Percentiles rank a stretch among this genome's conserved stretches.
phyloP scores from a whole-genome alignment of 2,888 invertebrate genomes.

The Leucania comma region DNA sequence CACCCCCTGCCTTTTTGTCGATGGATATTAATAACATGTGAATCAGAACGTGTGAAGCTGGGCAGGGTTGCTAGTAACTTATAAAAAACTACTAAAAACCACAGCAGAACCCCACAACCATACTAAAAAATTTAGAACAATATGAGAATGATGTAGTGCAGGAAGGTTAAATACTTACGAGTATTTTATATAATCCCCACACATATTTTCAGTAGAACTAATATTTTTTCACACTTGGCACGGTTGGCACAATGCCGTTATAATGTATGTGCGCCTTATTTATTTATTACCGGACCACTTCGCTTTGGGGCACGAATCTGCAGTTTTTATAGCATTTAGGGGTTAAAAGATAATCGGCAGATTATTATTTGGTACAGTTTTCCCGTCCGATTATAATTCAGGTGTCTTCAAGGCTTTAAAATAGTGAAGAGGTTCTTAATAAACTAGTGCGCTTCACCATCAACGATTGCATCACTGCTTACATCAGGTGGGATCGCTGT shows the following conservation, averaged over 20 bases:
- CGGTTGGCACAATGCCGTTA: slow-evolving; percentile 40
- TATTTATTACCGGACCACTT: slow-evolving; percentile 49
- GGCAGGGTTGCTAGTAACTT: no score
- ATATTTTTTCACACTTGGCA: slow-evolving; percentile 51
- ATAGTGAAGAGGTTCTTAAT: no score
- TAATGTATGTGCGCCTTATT: slow-evolving; percentile 48
- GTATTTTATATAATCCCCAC: slow-evolving; percentile 51
- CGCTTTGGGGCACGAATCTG: slow-evolving; percentile 33
- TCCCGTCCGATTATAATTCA: no score
- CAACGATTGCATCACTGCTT: no score
- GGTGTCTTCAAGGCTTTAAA: no score
- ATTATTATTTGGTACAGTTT: neutral
- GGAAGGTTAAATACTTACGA: slow-evolving; percentile 28
- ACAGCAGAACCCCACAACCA: neutral
- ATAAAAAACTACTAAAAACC: neutral
- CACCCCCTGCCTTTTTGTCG: no score
- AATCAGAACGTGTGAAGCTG: no score
- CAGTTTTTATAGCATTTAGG: slow-evolving; percentile 33
- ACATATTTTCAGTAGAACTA: slow-evolving; percentile 31
- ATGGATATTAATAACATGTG: no score
- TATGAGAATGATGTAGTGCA: slow-evolving; percentile 12
- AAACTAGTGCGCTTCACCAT: no score
- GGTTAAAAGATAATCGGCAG: slow-evolving; percentile 37
- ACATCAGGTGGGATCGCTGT: no score
- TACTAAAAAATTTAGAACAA: slow-evolving; percentile 13